Evolutionary conservation across 2,113 vertebrate genomes (phyloP).

Genomic region (Puntigrus tetrazona): DNA sequence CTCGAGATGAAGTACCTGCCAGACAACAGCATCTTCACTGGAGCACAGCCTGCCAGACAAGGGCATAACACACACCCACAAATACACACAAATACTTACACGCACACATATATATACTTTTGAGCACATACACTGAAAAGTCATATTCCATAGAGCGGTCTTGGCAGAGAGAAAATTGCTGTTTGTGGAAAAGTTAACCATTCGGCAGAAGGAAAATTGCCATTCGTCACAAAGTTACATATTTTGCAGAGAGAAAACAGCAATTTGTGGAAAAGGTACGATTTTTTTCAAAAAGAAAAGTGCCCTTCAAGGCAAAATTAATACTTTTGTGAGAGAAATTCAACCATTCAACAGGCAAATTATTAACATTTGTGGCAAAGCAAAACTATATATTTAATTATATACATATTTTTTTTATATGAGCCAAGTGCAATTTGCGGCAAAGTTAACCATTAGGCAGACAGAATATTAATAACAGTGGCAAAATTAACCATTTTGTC

Average conservation of each 20-base stretch:
- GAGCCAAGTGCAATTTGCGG: neutral
- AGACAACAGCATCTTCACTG: constrained; percentile 44
- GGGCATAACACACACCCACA: constrained; percentile 18
- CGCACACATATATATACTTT: neutral
- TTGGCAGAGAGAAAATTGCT: constrained; percentile 14
- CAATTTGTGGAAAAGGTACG: neutral
- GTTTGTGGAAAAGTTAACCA: constrained; percentile 4
- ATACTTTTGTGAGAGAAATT: neutral
- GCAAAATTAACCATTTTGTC: neutral
- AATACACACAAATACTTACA: neutral
- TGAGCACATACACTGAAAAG: constrained; percentile 11
- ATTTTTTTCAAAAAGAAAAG: neutral
- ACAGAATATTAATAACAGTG: neutral
- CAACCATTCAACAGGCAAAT: too few relatives aligned
- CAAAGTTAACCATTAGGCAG: neutral
- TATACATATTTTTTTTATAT: too few relatives aligned
- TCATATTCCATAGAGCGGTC: constrained; percentile 8
- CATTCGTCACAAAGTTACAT: constrained; percentile 1
- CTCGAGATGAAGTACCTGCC: constrained; percentile 44
- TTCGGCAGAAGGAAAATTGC: neutral
- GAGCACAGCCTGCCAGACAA: constrained; percentile 44
- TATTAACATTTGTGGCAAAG: neutral
- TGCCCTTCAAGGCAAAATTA: neutral
- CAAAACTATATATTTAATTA: too few relatives aligned
- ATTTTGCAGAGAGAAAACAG: neutral